Conservation (phyloP, 2,797 vertebrate species). For the Propithecus perrieri region DNA sequence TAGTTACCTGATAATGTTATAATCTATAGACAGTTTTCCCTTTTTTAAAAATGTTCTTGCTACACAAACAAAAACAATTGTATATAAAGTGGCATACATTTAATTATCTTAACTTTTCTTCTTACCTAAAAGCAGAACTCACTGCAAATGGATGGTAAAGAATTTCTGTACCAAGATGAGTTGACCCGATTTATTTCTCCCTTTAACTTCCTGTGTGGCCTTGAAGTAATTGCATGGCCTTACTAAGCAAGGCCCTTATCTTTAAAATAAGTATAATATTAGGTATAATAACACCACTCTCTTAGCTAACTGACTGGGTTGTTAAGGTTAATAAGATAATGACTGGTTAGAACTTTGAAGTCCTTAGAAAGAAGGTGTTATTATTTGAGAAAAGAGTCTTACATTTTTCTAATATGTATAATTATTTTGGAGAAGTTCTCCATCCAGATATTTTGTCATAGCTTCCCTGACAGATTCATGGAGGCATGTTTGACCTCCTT, state of each 20-base stretch:
- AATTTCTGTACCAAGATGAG: not conserved
- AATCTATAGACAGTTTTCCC: not conserved
- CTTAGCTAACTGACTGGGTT: slow-evolving; percentile 46
- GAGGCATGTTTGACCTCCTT: not conserved
- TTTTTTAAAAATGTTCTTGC: slow-evolving; percentile 25
- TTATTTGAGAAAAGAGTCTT: not conserved
- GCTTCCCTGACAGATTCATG: not conserved
- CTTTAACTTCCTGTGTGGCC: slow-evolving; percentile 62
- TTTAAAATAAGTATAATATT: slow-evolving; percentile 63
- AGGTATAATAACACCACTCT: slow-evolving; percentile 2
- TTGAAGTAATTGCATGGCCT: not conserved
- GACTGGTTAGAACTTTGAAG: slow-evolving; percentile 51
- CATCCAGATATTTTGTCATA: not conserved
- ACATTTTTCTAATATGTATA: slow-evolving; percentile 28
- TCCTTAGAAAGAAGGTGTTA: slow-evolving; percentile 11
- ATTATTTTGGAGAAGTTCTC: not conserved
- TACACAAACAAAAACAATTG: not conserved
- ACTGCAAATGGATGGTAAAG: not conserved
- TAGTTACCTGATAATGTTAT: not conserved
- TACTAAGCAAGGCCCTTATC: slow-evolving; percentile 28
- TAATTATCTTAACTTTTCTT: not conserved
- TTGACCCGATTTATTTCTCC: not conserved
- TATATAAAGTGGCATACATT: not conserved
- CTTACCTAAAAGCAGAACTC: slow-evolving; percentile 21
- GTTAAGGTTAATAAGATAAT: slow-evolving; percentile 71